These are phyloP conservation scores for Papilio gigon DNA, from an alignment of 2,888 invertebrate genomes.

Conservation along the genomic window DNA sequence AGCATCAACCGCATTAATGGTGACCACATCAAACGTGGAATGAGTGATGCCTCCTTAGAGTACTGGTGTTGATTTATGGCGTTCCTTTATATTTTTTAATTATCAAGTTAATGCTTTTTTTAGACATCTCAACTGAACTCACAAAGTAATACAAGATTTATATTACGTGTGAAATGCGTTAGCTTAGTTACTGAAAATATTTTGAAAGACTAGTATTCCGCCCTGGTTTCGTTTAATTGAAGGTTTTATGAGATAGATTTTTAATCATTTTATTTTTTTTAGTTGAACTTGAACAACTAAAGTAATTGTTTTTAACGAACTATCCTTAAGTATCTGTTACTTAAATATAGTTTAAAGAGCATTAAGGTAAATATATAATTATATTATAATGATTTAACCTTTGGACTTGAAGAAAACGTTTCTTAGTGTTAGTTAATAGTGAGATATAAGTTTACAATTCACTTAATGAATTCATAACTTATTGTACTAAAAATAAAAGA, in stretches of 20 bases:
- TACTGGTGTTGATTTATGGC: constrained; percentile 37
- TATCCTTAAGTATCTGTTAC: no score
- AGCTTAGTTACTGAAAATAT: background rate
- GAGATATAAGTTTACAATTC: background rate
- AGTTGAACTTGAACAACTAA: no score
- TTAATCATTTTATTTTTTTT: no score
- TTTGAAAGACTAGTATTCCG: background rate
- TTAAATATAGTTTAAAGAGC: no score
- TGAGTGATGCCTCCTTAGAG: constrained; percentile 38
- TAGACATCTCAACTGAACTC: background rate
- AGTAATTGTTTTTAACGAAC: no score
- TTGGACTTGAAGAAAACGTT: background rate
- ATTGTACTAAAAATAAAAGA: constrained; percentile 43
- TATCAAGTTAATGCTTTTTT: constrained; percentile 22
- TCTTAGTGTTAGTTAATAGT: background rate
- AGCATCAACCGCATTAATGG: constrained; percentile 40
- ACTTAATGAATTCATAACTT: constrained; percentile 10
- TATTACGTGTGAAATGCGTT: background rate
- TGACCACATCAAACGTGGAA: constrained; percentile 37
- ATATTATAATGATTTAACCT: background rate
- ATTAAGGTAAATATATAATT: no score
- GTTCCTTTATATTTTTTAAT: constrained; percentile 31
- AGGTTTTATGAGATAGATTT: no score
- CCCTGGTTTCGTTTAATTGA: background rate
- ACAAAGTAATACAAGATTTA: background rate